Conservation (phyloP, 2,888 invertebrate genomes). For the Willowsia nigromaculata region DNA sequence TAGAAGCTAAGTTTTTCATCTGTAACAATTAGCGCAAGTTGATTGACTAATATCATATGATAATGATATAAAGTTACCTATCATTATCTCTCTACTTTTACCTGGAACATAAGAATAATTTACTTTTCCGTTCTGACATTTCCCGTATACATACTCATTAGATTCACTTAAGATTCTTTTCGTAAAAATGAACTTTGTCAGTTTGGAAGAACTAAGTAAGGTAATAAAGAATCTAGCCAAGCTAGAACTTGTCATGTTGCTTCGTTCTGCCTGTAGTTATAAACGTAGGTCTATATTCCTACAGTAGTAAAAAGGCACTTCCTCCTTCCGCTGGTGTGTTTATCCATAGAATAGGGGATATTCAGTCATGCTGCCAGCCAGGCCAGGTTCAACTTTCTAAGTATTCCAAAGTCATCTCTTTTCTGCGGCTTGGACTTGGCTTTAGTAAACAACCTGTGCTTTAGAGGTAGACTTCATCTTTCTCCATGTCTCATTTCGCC, state of each 20-base stretch:
- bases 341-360: too few species aligned
- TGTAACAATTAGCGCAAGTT: too few species aligned
- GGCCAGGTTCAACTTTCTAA: background rate
- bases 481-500: background rate
- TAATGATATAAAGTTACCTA: too few species aligned
- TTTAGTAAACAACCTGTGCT: conserved; percentile 43
- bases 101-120: too few species aligned
- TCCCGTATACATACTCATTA: background rate
- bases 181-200: background rate
- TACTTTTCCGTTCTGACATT: background rate
- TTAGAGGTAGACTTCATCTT: conserved; percentile 11
- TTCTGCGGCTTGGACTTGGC: conserved; percentile 36
- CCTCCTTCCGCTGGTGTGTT: too few species aligned
- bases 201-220: background rate
- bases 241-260: background rate
- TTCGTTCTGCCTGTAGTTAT: background rate
- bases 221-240: background rate
- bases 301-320: background rate
- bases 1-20: too few species aligned
- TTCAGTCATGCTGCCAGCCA: too few species aligned
- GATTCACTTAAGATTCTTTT: conserved; percentile 20
- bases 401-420: conserved; percentile 9
- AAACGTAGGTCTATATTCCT: background rate
- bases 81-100: too few species aligned
- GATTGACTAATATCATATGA: too few species aligned